These are phyloP conservation scores for Penaeus monodon DNA, from an alignment of 2,888 invertebrate species.

Conservation along the genomic window DNA sequence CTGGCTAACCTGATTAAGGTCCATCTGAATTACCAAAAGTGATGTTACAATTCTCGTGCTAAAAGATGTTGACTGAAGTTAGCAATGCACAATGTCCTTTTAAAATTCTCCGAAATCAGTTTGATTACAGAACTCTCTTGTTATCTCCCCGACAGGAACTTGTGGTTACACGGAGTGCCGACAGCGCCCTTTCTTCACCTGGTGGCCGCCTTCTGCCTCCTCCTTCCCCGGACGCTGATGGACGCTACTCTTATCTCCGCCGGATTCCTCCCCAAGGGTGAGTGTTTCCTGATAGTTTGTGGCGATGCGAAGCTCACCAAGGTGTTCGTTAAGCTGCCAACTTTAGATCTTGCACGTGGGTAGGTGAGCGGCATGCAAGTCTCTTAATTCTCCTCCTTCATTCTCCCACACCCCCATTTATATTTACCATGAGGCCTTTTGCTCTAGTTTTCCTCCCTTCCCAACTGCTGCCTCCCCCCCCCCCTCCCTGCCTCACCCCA, in stretches of 20 bases:
- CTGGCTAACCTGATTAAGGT: no score
- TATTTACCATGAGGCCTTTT: not conserved
- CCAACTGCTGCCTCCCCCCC: not conserved
- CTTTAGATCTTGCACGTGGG: not conserved
- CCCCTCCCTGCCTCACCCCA: not conserved
- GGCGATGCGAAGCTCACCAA: constrained; percentile 67
- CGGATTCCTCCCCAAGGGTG: constrained; percentile 69
- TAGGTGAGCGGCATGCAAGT: no score
- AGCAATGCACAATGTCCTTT: no score
- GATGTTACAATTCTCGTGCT: no score
- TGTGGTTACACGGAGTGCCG: constrained; percentile 73
- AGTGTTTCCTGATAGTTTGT: constrained; percentile 21
- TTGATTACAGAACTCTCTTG: not conserved
- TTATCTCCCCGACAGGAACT: constrained; percentile 45
- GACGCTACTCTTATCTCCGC: constrained; percentile 72
- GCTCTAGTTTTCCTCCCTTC: not conserved
- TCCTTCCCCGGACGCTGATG: constrained; percentile 72
- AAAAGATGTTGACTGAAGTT: no score
- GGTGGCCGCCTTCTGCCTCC: constrained; percentile 71
- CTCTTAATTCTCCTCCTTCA: not conserved
- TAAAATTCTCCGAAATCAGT: no score
- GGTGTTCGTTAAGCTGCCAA: not conserved
- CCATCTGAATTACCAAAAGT: no score
- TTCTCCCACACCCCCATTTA: no score
- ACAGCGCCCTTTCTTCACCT: constrained; percentile 72